Base-by-base conservation (phyloP, 2,888 invertebrate genomes). In the Leptopilina syphax region DNA sequence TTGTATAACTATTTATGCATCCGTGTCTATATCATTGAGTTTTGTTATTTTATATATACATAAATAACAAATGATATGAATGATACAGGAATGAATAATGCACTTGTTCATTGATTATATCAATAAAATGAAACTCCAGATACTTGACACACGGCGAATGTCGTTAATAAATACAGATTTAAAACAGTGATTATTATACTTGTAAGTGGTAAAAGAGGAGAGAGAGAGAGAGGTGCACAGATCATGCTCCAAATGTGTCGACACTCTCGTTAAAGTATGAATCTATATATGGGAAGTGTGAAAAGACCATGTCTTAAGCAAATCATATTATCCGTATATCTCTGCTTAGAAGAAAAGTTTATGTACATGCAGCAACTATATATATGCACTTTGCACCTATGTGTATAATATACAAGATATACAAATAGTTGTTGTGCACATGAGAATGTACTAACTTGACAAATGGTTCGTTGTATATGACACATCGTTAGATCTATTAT, bases 191-290 rank as follows among this genome's bases (percentile, higher is more conserved):
- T 70, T 70, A 70, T 34, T 13, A 1, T 10, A 10, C 12, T 9
- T 10, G 12, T 50, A 50, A 3, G 10, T 12, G 34, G 34, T 34
- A 34, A 34, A 3, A 34, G 34, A 34, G 5, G 8, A 47, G 7
- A 47, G 7, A 18, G n/a, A 68, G 68, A 34, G 34, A 34, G 34
- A 34, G 34, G 34, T 34, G 34, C 34, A 34, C 0, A 34, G 34
- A 70, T 70, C 70, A 70, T 54, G 70, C 54, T 54, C 50, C 54
- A 70, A 50, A 27, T 70, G 70, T 70, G 70, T 70, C 70, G 70
- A 70, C 70, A 70, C 66, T 66, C 50, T 70, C 27, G 54, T 70
- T 70, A 54, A 70, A 70, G 70, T 70, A 10, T 34, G 34, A 34
- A 34, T 34, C 34, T 34, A 34, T 50, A 50, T 50, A 50, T 50